Evolutionary conservation across 37 sponge, comb jelly and placozoan species (phyloP).

Genomic region (Aphrocallistes beatrix): DNA sequence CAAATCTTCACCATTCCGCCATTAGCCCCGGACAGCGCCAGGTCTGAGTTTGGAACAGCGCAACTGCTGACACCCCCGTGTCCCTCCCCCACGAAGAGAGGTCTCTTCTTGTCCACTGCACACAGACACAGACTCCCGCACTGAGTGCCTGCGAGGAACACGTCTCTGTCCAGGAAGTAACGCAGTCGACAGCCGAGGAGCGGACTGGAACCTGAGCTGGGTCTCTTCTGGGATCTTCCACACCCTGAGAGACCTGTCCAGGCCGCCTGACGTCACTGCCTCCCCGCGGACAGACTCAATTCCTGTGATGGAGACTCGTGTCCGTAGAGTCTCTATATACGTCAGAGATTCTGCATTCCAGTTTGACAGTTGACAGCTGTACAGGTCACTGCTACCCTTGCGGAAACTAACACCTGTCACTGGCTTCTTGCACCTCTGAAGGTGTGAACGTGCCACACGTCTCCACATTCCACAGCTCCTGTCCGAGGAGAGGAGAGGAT

Average conservation of each 20-base stretch:
- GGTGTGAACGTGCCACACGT: conserved; percentile 53
- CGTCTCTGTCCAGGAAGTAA: conserved; percentile 68
- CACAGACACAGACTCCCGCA: conserved; percentile 84
- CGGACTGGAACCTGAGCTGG: conserved; percentile 81
- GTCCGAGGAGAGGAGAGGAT: conserved; percentile 55
- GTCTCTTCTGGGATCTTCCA: conserved; percentile 94
- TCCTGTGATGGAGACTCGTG: conserved; percentile 76
- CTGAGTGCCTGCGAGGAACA: conserved; percentile 81
- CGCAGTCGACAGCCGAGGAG: conserved; percentile 70
- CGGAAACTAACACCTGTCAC: conserved; percentile 78
- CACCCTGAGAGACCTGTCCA: conserved; percentile 58
- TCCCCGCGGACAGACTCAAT: conserved; percentile 79
- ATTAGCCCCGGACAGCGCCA: conserved; percentile 67
- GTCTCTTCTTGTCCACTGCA: conserved; percentile 83
- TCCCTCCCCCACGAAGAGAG: conserved; percentile 20
- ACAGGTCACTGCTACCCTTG: conserved; percentile 62
- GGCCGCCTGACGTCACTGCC: conserved; percentile 78
- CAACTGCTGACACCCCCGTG: conserved; percentile 50
- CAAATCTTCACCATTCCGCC: conserved; percentile 65
- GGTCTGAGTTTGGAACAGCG: conserved; percentile 55
- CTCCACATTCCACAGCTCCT: too few relatives aligned
- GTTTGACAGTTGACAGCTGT: conserved; percentile 81
- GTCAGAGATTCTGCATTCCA: conserved; percentile 92
- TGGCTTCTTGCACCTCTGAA: conserved; percentile 73
- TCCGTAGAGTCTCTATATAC: conserved; percentile 94